Evolutionary conservation across 2,797 vertebrate genomes (phyloP), one percentile per base, ranked within the genome.

Genomic region (Poeciliopsis infans): DNA sequence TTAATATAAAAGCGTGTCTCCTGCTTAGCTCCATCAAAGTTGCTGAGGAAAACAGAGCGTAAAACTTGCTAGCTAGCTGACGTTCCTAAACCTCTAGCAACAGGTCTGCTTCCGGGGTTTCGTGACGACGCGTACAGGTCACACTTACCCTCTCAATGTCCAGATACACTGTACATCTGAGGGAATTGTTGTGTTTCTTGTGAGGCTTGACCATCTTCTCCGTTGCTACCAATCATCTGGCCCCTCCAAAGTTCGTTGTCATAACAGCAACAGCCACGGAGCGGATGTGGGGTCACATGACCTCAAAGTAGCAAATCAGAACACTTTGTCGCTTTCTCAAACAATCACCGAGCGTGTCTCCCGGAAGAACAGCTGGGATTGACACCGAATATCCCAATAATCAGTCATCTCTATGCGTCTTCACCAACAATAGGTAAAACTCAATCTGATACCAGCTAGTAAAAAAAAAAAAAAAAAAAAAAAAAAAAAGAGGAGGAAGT

Each of bases 211-310:
- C 81, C 74, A 76, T 87, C 74, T 73, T 92, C 74, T 72, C 79
- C 76, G 11, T 41, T 1, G 88, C 79, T 31, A 90, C 89, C 84
- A 86, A 85, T 88, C 86, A 80, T 20, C 69, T 84, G 88, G 91
- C 85, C 89, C 68, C 43, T 88, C 81, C 45, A 82, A 86, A 91
- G 43, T 76, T 74, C 16, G 94, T 95, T 92, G 94, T 93, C 94
- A 96, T 95, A 64, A 90, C 87, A 84, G 84, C 93, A 49, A 81
- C 51, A 79, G 66, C 76, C 85, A 85, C 80, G 82, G 71, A 77
- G 89, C 82, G 91, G 93, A 94, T 88, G 88, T 86, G 0, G 74
- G 83, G 91, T 95, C 97, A 97, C 86, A 94, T 94, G 95, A 95
- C 85, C 87, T 87, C 84, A 47, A 81, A 87, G 80, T 0, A 70